phyloP scores from a whole-genome alignment of 2,113 vertebrate genomes.

The Lophura nycthemera region DNA sequence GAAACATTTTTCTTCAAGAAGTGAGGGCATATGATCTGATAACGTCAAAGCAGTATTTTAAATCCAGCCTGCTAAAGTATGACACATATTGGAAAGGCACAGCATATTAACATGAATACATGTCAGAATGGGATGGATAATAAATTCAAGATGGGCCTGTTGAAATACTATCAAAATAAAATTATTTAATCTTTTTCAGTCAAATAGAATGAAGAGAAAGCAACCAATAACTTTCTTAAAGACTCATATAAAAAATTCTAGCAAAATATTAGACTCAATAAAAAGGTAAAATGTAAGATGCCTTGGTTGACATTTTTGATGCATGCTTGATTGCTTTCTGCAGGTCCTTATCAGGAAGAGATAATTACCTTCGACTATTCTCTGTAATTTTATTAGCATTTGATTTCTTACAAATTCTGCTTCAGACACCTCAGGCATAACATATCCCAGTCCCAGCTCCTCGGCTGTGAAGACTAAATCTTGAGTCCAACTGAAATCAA shows the following conservation, averaged over 20 bases:
- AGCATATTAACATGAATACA: background rate
- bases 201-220: background rate
- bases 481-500: background rate
- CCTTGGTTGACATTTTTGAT: background rate
- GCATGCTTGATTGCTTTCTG: background rate
- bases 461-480: background rate
- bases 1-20: background rate
- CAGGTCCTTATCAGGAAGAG: background rate
- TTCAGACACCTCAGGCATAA: background rate
- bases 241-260: background rate
- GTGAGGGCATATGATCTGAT: background rate
- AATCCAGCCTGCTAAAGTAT: background rate
- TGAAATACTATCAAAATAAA: background rate
- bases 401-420: background rate
- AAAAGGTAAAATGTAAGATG: background rate
- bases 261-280: background rate
- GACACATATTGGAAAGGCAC: background rate
- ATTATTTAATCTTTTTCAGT: background rate
- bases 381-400: background rate
- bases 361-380: background rate
- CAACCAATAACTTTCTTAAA: background rate
- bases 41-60: background rate
- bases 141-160: background rate
- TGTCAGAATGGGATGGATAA: background rate
- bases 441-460: background rate